Evolutionary conservation across 2,113 vertebrate species (phyloP).

Genomic region (Sphaerodactylus townsendi): DNA sequence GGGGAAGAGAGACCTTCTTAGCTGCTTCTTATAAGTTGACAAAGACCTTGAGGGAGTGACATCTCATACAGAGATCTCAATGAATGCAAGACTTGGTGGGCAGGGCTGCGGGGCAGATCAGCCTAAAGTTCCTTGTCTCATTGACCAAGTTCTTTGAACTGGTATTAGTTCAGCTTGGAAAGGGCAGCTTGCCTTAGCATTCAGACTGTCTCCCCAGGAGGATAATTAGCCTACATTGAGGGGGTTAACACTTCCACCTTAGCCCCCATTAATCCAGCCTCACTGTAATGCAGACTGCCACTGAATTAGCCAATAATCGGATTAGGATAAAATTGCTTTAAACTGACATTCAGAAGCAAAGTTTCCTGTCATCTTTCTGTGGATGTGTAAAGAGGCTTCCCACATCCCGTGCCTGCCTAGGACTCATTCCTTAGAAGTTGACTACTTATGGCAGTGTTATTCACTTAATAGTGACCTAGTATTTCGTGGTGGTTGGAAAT

Average conservation of each 20-base stretch:
- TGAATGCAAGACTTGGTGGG: neutral
- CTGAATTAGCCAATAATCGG: constrained; percentile 69
- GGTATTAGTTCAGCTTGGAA: constrained; percentile 12
- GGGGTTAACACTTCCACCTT: constrained; percentile 43
- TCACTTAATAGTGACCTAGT: constrained; percentile 47
- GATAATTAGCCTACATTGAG: neutral
- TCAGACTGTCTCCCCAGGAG: neutral
- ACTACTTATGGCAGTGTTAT: constrained; percentile 52
- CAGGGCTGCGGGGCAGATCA: neutral
- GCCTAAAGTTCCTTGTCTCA: neutral
- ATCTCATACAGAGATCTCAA: constrained; percentile 9
- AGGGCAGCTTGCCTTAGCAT: constrained; percentile 10
- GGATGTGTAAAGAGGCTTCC: constrained; percentile 42
- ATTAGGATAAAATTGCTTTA: constrained; percentile 71
- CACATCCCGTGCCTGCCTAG: constrained; percentile 7
- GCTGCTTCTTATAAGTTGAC: constrained; percentile 3
- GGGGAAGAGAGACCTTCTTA: neutral
- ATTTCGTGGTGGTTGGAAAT: neutral
- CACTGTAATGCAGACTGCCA: constrained; percentile 47
- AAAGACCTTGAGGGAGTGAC: neutral
- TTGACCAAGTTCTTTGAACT: neutral
- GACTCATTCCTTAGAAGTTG: constrained; percentile 33
- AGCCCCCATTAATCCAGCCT: constrained; percentile 33
- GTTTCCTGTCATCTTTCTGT: constrained; percentile 4
- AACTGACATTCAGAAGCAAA: constrained; percentile 62